These are phyloP conservation scores for Oostethus manadensis DNA, from an alignment of 2,113 vertebrate species.

Conservation along the genomic window DNA sequence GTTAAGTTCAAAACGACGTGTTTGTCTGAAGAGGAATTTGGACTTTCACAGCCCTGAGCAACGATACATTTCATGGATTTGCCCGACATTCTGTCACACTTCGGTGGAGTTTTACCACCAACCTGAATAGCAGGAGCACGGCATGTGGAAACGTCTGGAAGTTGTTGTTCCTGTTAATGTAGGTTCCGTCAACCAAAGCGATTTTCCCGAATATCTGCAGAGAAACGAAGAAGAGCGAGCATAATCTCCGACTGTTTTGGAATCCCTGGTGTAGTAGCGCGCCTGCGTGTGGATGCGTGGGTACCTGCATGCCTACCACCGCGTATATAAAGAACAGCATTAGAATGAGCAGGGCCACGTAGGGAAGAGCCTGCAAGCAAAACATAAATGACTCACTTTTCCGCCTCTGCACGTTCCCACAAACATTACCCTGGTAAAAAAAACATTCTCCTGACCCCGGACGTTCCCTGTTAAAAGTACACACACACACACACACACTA, in stretches of 20 bases:
- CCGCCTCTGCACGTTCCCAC: not conserved
- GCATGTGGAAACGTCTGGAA: conserved; percentile 99
- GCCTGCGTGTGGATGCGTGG: not conserved
- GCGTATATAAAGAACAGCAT: conserved; percentile 99
- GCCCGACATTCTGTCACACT: not conserved
- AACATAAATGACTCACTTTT: not conserved
- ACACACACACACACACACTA: no score
- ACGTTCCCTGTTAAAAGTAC: not conserved
- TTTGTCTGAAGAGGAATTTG: no score
- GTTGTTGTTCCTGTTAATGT: conserved; percentile 96
- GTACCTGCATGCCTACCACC: conserved; percentile 98
- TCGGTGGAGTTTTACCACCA: conserved; percentile 19
- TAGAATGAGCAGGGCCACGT: not conserved
- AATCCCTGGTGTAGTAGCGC: not conserved
- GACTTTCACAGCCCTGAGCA: no score
- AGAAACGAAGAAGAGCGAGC: not conserved
- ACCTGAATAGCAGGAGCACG: conserved; percentile 93
- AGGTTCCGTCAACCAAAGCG: conserved; percentile 85
- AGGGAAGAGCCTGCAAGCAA: conserved; percentile 6
- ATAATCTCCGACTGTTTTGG: not conserved
- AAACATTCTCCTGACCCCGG: not conserved
- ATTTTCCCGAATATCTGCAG: conserved; percentile 93
- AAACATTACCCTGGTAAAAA: not conserved
- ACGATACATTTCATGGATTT: no score
- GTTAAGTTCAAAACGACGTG: no score